Conservation (phyloP, 2,113 vertebrate species). For the Mesocricetus auratus region DNA sequence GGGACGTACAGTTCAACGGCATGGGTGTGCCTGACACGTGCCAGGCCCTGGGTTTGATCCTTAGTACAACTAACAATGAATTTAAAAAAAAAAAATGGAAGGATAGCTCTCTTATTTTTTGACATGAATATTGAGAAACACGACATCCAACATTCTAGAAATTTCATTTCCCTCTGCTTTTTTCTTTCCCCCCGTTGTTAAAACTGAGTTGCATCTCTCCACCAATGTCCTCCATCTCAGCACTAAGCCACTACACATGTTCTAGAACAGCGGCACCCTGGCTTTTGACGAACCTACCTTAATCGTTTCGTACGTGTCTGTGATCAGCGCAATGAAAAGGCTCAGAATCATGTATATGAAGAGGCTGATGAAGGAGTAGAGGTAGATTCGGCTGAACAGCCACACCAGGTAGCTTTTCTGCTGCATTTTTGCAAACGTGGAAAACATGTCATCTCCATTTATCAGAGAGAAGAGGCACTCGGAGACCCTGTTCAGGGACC, state of each 20-base stretch:
- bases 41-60: background rate
- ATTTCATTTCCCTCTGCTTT: background rate
- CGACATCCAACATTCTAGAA: constrained; percentile 10
- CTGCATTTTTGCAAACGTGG: constrained; percentile 94
- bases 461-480: constrained; percentile 97
- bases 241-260: background rate
- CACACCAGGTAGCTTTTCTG: constrained; percentile 94
- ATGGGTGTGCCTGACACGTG: background rate
- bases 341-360: constrained; percentile 98
- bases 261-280: background rate
- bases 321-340: constrained; percentile 97
- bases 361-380: constrained; percentile 96
- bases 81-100: background rate
- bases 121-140: background rate
- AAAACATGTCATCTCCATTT: constrained; percentile 97
- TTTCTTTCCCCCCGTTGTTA: constrained; percentile 10
- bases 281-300: constrained; percentile 89
- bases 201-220: background rate
- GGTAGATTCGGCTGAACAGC: constrained; percentile 95
- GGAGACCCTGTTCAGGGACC: constrained; percentile 92
- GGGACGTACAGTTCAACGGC: background rate
- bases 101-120: background rate
- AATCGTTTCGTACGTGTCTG: constrained; percentile 96
- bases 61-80: background rate
- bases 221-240: background rate